phyloP scores from a whole-genome alignment of 2,113 vertebrate species.

The Cololabis saira region DNA sequence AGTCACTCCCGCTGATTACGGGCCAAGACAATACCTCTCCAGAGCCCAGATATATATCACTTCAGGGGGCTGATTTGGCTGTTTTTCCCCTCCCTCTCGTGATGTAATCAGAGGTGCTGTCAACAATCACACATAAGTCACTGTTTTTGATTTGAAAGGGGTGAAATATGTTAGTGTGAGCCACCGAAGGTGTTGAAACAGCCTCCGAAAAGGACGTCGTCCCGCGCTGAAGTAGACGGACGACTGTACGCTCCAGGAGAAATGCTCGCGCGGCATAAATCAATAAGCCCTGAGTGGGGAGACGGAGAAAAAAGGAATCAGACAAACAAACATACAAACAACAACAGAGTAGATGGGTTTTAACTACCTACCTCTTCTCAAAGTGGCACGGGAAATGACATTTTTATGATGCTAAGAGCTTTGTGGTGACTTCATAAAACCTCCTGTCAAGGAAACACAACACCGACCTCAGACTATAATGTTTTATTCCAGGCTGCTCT shows the following conservation, averaged over 20 bases:
- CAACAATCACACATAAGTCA: constrained; percentile 21
- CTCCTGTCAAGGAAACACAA: constrained; percentile 39
- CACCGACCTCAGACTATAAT: constrained; percentile 4
- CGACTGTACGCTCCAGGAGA: constrained; percentile 8
- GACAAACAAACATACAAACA: background rate
- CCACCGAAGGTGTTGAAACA: constrained; percentile 9
- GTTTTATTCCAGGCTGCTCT: constrained; percentile 9
- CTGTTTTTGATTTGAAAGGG: constrained; percentile 18
- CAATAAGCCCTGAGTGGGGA: constrained; percentile 39
- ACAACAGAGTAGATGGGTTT: constrained; percentile 30
- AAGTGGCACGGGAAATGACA: constrained; percentile 38
- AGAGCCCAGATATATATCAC: constrained; percentile 60
- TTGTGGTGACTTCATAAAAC: constrained; percentile 67
- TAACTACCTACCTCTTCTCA: constrained; percentile 11
- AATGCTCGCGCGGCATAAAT: constrained; percentile 66
- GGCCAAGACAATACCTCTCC: constrained; percentile 55
- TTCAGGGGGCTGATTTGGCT: constrained; percentile 81
- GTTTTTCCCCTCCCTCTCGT: constrained; percentile 49
- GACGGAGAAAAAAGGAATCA: constrained; percentile 14
- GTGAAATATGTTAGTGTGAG: constrained; percentile 13
- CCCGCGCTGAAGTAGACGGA: constrained; percentile 23
- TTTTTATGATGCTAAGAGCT: constrained; percentile 69
- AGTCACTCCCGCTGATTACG: constrained; percentile 77
- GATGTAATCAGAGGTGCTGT: constrained; percentile 70
- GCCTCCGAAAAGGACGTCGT: constrained; percentile 15